These are phyloP conservation scores for Acleris sparsana DNA, from an alignment of 2,888 invertebrate genomes.

Conservation along the genomic window DNA sequence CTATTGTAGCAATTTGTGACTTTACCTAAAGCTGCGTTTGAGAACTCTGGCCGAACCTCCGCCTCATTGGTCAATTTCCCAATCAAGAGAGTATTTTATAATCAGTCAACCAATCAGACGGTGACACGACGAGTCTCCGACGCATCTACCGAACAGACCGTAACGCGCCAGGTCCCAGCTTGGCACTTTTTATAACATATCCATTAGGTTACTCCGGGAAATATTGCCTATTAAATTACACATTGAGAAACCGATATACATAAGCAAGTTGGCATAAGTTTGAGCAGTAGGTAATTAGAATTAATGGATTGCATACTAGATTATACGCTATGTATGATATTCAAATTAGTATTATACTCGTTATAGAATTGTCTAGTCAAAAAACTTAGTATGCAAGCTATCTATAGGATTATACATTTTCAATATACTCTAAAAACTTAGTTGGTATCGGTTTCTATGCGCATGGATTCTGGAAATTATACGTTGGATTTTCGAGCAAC, in stretches of 20 bases:
- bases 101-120: conserved; percentile 4
- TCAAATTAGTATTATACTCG: background rate
- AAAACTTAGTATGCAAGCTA: background rate
- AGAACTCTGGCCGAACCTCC: background rate
- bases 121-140: background rate
- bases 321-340: background rate
- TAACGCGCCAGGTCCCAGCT: conserved; percentile 44
- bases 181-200: conserved; percentile 52
- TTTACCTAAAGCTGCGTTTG: background rate
- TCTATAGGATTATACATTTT: too few species aligned
- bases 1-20: conserved; percentile 29
- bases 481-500: conserved; percentile 15
- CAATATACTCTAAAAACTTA: background rate
- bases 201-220: conserved; percentile 9
- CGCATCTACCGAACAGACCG: conserved; percentile 21
- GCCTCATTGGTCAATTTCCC: background rate
- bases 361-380: background rate
- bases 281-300: conserved; percentile 19
- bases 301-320: background rate
- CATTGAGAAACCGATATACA: conserved; percentile 15
- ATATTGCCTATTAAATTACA: background rate
- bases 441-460: conserved; percentile 14
- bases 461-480: background rate
- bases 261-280: conserved; percentile 22
- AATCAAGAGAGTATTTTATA: background rate